phyloP scores from a whole-genome alignment of 2,888 invertebrate species.

The Strigamia transsilvanica region DNA sequence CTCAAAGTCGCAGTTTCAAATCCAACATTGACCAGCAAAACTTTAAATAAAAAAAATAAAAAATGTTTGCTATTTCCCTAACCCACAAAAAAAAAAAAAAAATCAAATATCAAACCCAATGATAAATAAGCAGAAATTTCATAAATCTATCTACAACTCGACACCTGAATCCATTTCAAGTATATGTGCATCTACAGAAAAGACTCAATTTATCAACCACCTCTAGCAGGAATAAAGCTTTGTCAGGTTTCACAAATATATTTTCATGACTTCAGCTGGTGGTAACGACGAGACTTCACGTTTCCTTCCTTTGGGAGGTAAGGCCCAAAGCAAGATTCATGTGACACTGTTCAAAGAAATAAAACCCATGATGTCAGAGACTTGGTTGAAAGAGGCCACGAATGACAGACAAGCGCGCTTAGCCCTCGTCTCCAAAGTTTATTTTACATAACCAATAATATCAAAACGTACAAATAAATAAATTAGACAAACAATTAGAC shows the following conservation, averaged over 20 bases:
- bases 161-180: constrained; percentile 8
- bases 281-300: constrained; percentile 8
- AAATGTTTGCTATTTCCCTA: too few relatives aligned
- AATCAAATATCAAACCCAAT: neutral
- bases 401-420: neutral
- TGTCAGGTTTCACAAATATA: neutral
- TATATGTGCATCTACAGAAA: neutral
- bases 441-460: neutral
- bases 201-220: constrained; percentile 2
- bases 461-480: neutral
- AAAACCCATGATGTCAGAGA: neutral
- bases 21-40: too few relatives aligned
- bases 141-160: neutral
- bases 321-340: constrained; percentile 32
- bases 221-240: neutral
- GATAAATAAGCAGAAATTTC: constrained; percentile 1
- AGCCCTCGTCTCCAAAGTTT: neutral
- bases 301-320: constrained; percentile 8
- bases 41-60: too few relatives aligned
- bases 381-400: neutral
- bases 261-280: constrained; percentile 3
- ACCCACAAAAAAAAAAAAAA: too few relatives aligned
- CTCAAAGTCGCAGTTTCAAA: too few relatives aligned
- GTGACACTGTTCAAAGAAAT: constrained; percentile 51
- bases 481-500: too few relatives aligned